Evolutionary conservation across 2,888 invertebrate genomes (phyloP), one percentile per base, ranked within the genome.

Genomic region (Sphaerolaimus hirsutus): DNA sequence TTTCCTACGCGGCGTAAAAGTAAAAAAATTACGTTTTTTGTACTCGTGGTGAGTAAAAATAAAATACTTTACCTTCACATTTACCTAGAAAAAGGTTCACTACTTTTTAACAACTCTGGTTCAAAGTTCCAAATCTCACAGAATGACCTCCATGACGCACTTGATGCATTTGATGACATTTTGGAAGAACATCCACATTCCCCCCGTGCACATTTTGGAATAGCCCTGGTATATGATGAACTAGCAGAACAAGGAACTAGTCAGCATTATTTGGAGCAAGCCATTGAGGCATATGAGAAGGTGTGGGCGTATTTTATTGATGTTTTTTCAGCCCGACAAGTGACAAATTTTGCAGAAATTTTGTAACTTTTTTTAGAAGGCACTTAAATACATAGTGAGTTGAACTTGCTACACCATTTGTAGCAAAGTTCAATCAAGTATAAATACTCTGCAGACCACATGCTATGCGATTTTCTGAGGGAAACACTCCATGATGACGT

Each of bases 121-220:
- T 27, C 35, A 26, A n/a, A 14, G 12, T 17, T 10, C 14, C 19
- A 23, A 25, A 12, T 47, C 38, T 49, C 50, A 5, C 29, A 38
- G 44, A n/a, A 22, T 19, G 7, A 44, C n/a, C 22, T 29, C 37
- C 36, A 21, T 5, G 44, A 67, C 55, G 75, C 75, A 51, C 62
- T 74, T 58, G 63, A 64, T 55, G 63, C 67, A 54, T 76, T 23
- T 17, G 40, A 40, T 7, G 23, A 23, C 3, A 40, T 40, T 24
- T 7, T 40, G 17, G 24, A 40, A 19, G 23, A 40, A 4, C 40
- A 40, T n/a, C n/a, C n/a, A n/a, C n/a, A n/a, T n/a, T n/a, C n/a
- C 10, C 40, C 40, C 12, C 22, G 40, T 5, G 40, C 40, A 10
- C 22, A 12, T 2, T 40, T 12, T 23, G 40, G 40, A 22, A 40